Percentiles rank a stretch among this genome's conserved stretches.
Conservation (phyloP, 2,797 vertebrate genomes). For the Hydrophis major region DNA sequence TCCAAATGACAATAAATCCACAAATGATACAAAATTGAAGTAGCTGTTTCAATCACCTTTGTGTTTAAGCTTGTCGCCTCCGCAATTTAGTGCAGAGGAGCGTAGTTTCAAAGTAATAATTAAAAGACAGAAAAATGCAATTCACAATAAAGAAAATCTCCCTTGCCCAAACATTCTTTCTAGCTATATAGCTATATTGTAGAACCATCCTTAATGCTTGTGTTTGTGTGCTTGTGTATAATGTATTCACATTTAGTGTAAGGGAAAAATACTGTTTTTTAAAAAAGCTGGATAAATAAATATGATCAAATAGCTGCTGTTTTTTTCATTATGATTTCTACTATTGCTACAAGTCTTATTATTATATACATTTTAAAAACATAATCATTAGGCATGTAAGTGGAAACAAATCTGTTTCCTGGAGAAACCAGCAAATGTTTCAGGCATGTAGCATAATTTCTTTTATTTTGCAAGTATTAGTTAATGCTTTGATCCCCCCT, state of each 20-base stretch:
- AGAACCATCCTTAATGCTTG: background rate
- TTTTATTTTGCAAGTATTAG: constrained; percentile 43
- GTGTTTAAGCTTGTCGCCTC: background rate
- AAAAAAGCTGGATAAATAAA: background rate
- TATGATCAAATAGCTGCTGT: background rate
- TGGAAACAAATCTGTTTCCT: constrained; percentile 41
- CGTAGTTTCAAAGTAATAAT: constrained; percentile 26
- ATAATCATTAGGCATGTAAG: fast-evolving
- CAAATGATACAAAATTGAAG: constrained; percentile 28
- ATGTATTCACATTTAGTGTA: background rate
- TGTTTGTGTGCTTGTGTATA: background rate
- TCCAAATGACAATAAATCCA: constrained; percentile 23
- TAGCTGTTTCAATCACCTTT: constrained; percentile 9
- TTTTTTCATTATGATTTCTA: background rate
- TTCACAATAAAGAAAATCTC: constrained; percentile 15
- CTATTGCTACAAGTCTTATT: background rate
- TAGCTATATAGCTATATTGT: background rate
- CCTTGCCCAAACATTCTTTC: background rate
- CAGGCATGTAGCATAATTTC: constrained; percentile 47
- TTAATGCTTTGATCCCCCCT: constrained; percentile 48
- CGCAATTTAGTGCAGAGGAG: constrained; percentile 28
- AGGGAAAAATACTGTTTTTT: background rate
- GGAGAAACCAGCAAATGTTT: constrained; percentile 39
- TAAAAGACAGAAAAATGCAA: constrained; percentile 24
- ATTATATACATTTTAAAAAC: background rate